Evolutionary conservation across 2,888 invertebrate genomes (phyloP), one percentile per base, ranked within the genome.

Genomic region (Zonitis immaculata): DNA sequence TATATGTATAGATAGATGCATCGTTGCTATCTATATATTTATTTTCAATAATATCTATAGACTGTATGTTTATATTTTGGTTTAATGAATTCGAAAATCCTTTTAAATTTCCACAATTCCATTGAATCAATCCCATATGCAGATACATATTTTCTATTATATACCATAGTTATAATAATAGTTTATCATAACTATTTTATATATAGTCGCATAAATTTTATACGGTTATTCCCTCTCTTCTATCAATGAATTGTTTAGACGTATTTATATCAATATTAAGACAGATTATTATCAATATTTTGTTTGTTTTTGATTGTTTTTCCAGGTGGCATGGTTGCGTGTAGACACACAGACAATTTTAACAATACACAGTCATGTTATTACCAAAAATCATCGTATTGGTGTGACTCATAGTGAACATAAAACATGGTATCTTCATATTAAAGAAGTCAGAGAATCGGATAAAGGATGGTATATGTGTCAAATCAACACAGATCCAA

Each of bases 401-500:
- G 87, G 86, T 14, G 87, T 93, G 49, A 88, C 88, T 1, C 90
- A 91, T 73, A 90, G 88, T 61, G 92, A 92, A 71, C 89, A 88
- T 66, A 82, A 87, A 52, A 90, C 89, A 52, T 94, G 92, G 92
- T 90, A 87, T 74, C 81, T 95, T 50, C 90, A 91, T 69, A 89
- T 94, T 67, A 82, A 87, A 44, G 91, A 92, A 70, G 88, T 93
- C 1, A 80, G 86, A 49, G 89, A 91, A 72, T 84, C 87, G 0
- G 94, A 94, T 77, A 84, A 88, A 62, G 91, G 93, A 47, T 91
- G 89, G 86, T 94, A 93, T 78, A 92, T 92, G 92, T 94, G 93
- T 71, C 92, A 93, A 80, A 91, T 93, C 63, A 93, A 93, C 74
- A 93, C 92, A 0, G 91, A 91, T 72, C 89, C 89, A 3, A 89